Percentiles rank a stretch among this genome's conserved stretches.
These are phyloP conservation scores for Acropora yongei DNA, from an alignment of 64 coral and sea anemone species.

Conservation along the genomic window DNA sequence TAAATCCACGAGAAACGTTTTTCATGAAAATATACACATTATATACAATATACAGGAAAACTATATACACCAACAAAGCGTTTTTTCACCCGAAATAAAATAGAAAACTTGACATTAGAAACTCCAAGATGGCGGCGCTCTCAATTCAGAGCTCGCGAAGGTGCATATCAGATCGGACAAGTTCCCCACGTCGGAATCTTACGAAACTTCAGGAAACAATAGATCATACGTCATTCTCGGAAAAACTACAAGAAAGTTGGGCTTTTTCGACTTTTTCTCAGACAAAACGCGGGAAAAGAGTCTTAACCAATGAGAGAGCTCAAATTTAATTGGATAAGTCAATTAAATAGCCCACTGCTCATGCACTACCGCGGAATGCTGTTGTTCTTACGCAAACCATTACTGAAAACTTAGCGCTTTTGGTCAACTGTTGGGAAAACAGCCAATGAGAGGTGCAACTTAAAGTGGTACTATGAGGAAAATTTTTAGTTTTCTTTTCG, in stretches of 20 bases:
- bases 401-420: neutral
- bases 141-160: neutral
- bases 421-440: no score
- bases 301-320: neutral
- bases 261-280: neutral
- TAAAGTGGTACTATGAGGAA: no score
- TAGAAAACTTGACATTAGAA: neutral
- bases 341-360: constrained; percentile 13
- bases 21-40: constrained; percentile 5
- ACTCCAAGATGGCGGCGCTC: neutral
- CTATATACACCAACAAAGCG: constrained; percentile 9
- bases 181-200: neutral
- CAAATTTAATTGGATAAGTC: constrained; percentile 11
- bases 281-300: neutral
- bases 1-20: neutral
- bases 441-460: no score
- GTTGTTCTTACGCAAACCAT: neutral
- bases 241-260: neutral
- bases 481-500: no score
- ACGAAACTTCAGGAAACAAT: constrained; percentile 6
- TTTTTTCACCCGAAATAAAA: neutral
- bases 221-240: neutral
- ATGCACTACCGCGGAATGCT: neutral
- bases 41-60: neutral
- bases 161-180: neutral